A percentile compares a stretch with the other conserved stretches of the same genome.
phyloP scores from a whole-genome alignment of 2,113 vertebrate genomes.

The Ranitomeya imitator region DNA sequence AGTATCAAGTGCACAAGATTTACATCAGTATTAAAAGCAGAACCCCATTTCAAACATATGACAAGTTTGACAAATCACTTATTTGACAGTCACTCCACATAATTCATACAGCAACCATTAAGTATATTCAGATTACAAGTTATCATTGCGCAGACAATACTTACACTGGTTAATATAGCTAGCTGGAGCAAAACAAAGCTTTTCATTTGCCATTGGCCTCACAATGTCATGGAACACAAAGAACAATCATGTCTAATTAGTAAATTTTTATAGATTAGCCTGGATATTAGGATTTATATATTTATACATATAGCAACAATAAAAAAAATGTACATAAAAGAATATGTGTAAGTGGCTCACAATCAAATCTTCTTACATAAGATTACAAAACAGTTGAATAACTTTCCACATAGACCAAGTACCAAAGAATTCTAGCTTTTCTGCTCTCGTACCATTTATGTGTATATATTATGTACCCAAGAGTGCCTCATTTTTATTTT shows the following conservation, averaged over 20 bases:
- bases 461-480: not conserved
- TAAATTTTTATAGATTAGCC: slow-evolving; percentile 9
- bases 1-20: slow-evolving; percentile 62
- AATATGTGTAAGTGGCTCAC: not conserved
- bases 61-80: slow-evolving; percentile 66
- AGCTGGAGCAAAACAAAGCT: not conserved
- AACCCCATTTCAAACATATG: slow-evolving; percentile 68
- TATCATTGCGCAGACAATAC: slow-evolving; percentile 43
- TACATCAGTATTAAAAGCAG: slow-evolving; percentile 70
- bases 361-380: not conserved
- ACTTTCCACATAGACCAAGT: slow-evolving; percentile 18
- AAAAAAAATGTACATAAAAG: not conserved
- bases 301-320: slow-evolving; percentile 13
- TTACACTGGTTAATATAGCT: slow-evolving; percentile 29
- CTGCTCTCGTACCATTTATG: not conserved
- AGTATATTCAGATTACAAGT: not conserved
- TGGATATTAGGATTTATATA: not conserved
- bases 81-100: slow-evolving; percentile 67
- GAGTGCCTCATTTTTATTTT: not conserved
- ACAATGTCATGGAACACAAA: slow-evolving; percentile 22
- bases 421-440: not conserved
- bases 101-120: slow-evolving; percentile 62
- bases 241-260: slow-evolving; percentile 2
- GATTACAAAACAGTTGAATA: not conserved
- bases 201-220: slow-evolving; percentile 6